phyloP scores from a whole-genome alignment of 2,797 vertebrate genomes.

The Acipenser transmontanus region DNA sequence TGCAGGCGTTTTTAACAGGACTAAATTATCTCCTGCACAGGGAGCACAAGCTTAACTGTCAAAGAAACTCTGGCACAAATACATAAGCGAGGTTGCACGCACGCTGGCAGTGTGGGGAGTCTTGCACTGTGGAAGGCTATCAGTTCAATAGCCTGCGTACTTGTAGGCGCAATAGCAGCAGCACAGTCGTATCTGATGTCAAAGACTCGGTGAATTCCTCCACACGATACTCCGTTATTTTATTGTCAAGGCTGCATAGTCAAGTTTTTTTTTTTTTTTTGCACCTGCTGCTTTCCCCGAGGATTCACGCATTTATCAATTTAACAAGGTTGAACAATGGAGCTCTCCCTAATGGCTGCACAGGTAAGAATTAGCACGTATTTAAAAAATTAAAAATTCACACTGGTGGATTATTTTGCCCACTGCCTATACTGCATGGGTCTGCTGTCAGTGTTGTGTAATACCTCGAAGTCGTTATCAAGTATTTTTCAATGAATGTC shows the following conservation, averaged over 20 bases:
- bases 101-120: slow-evolving; percentile 17
- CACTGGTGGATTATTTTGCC: too few species aligned
- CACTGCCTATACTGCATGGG: too few species aligned
- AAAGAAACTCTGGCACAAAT: slow-evolving; percentile 23
- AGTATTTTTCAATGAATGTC: too few species aligned
- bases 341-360: slow-evolving; percentile 29
- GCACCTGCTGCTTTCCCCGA: too few species aligned
- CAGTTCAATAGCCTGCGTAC: slow-evolving; percentile 9
- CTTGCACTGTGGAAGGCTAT: slow-evolving; percentile 4
- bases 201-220: background rate
- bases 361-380: slow-evolving; percentile 22
- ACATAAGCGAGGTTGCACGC: slow-evolving; percentile 15
- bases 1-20: too few species aligned
- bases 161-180: slow-evolving; percentile 6
- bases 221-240: background rate
- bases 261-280: too few species aligned
- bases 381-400: too few species aligned
- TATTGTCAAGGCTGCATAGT: too few species aligned
- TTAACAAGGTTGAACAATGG: slow-evolving; percentile 18
- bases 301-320: too few species aligned
- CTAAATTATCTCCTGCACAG: too few species aligned
- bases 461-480: too few species aligned
- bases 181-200: background rate
- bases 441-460: too few species aligned
- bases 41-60: slow-evolving; percentile 15